These are phyloP conservation scores for Epinephelus cyanopodus DNA, from an alignment of 2,113 vertebrate species.

Conservation along the genomic window DNA sequence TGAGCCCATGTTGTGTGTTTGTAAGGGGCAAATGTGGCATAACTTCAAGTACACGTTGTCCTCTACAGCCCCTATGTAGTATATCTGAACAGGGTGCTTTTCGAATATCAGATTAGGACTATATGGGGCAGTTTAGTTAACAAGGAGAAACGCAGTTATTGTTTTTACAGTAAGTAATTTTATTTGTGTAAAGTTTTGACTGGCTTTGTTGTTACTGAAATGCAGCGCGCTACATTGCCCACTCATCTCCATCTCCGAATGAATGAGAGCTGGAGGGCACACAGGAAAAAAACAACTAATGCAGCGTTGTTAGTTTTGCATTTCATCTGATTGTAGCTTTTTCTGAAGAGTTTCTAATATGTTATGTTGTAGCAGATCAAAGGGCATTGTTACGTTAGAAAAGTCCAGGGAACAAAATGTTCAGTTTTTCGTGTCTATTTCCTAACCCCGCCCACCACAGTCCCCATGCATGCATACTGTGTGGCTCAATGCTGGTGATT, in stretches of 20 bases:
- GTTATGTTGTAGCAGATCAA: neutral
- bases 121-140: neutral
- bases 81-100: neutral
- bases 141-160: too few relatives aligned
- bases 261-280: neutral
- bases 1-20: neutral
- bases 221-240: neutral
- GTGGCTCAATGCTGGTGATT: neutral
- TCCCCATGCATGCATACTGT: neutral
- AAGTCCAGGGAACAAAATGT: conserved; percentile 66
- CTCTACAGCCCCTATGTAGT: neutral
- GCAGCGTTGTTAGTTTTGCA: neutral
- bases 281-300: neutral
- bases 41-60: conserved; percentile 35
- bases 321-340: neutral
- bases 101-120: neutral
- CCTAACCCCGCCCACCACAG: conserved; percentile 42
- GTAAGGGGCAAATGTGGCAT: neutral
- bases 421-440: conserved; percentile 16
- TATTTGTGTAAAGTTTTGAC: neutral
- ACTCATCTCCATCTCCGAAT: neutral
- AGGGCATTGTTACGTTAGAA: neutral
- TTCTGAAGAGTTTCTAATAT: neutral
- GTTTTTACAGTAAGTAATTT: neutral
- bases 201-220: neutral